These are phyloP conservation scores for Ammospiza maritima DNA, from an alignment of 2,797 vertebrate genomes.

Conservation along the genomic window DNA sequence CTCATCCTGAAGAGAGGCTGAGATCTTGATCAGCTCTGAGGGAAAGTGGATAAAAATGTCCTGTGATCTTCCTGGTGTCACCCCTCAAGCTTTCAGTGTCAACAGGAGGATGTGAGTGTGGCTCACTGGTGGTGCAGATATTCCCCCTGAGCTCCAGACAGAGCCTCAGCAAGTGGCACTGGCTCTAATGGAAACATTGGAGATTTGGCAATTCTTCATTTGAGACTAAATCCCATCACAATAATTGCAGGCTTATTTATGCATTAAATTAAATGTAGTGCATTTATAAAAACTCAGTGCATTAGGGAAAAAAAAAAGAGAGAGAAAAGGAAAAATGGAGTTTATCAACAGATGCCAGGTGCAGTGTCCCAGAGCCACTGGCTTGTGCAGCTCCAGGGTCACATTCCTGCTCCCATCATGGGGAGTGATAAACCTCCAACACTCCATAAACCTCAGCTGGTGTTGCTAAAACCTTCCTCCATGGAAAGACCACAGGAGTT, in stretches of 20 bases:
- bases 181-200: neutral
- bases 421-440: neutral
- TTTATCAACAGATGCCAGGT: neutral
- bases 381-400: neutral
- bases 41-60: neutral
- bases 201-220: neutral
- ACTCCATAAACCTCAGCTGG: neutral
- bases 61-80: neutral
- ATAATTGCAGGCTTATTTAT: neutral
- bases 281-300: neutral
- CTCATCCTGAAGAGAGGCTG: neutral
- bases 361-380: neutral
- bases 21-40: neutral
- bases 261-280: neutral
- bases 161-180: neutral
- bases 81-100: neutral
- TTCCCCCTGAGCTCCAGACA: neutral
- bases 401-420: neutral
- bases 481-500: neutral
- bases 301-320: neutral
- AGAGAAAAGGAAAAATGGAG: neutral
- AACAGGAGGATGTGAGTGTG: neutral
- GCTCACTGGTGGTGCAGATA: neutral
- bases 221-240: neutral
- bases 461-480: neutral